Evolutionary conservation across 2,888 invertebrate genomes (phyloP).

Genomic region (Priocnemis perturbator): DNA sequence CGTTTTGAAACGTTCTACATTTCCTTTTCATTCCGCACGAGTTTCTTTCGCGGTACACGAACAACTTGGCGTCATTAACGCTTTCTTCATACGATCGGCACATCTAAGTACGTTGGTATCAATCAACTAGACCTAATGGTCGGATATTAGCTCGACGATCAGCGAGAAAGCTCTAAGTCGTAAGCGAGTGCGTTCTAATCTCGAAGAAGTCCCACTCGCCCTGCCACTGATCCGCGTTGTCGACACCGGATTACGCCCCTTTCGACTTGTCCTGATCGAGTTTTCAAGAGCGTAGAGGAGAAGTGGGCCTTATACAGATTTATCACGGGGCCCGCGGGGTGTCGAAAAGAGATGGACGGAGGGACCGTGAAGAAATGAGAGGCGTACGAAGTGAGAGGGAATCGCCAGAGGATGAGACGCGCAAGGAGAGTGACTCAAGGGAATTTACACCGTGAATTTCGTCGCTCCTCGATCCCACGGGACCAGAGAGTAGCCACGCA

Average conservation of each 20-base stretch:
- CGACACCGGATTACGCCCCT: conserved; percentile 56
- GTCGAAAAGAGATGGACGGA: conserved; percentile 7
- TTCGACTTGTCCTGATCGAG: conserved; percentile 48
- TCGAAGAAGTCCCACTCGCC: conserved; percentile 20
- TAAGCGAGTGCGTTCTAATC: neutral
- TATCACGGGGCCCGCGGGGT: conserved; percentile 39
- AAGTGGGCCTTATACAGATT: conserved; percentile 45
- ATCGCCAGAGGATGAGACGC: conserved; percentile 17
- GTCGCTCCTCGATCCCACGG: conserved; percentile 59
- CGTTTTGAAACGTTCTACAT: too few species aligned
- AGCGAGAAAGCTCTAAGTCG: too few species aligned
- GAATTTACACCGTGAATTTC: conserved; percentile 68
- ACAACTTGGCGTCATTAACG: neutral
- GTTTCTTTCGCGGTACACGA: too few species aligned
- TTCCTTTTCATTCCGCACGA: too few species aligned
- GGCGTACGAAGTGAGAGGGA: conserved; percentile 26
- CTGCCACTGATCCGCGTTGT: conserved; percentile 44
- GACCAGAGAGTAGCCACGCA: conserved; percentile 30
- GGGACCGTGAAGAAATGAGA: neutral
- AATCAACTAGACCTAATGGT: too few species aligned
- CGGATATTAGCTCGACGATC: too few species aligned
- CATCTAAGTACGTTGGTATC: neutral
- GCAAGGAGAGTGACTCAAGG: conserved; percentile 60
- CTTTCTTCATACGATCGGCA: neutral
- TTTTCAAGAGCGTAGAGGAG: conserved; percentile 35